phyloP scores from a whole-genome alignment of 2,797 vertebrate species.

The Characodon lateralis region DNA sequence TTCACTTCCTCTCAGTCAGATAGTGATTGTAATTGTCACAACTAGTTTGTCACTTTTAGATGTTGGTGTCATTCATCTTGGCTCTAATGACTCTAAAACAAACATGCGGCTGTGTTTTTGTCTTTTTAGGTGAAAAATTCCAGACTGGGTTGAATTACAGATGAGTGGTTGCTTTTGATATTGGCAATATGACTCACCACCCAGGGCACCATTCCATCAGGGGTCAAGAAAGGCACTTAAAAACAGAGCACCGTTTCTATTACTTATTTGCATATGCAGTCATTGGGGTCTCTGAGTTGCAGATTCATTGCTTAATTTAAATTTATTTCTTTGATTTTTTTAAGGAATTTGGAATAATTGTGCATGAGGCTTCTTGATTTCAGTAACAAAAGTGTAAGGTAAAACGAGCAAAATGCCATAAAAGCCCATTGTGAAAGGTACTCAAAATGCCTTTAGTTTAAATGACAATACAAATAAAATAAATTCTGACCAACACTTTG shows the following conservation, averaged over 20 bases:
- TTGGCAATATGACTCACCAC: not conserved
- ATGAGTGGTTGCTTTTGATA: not conserved
- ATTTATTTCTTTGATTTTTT: not conserved
- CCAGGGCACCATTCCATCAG: not conserved
- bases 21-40: conserved; percentile 50
- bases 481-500: not conserved
- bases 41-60: conserved; percentile 46
- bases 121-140: not conserved
- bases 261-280: not conserved
- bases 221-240: not conserved
- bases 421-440: not conserved
- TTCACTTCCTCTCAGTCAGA: conserved; percentile 19
- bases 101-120: not conserved
- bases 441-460: not conserved
- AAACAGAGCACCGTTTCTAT: not conserved
- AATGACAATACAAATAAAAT: not conserved
- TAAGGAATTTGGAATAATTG: not conserved
- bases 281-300: not conserved
- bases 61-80: conserved; percentile 26
- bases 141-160: not conserved
- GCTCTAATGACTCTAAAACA: conserved; percentile 1
- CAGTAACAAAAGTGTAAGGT: not conserved
- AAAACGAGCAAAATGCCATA: not conserved
- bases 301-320: not conserved
- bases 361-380: not conserved